phyloP scores from a whole-genome alignment of 2,888 invertebrate genomes.

The Zaprionus obscuricornis region DNA sequence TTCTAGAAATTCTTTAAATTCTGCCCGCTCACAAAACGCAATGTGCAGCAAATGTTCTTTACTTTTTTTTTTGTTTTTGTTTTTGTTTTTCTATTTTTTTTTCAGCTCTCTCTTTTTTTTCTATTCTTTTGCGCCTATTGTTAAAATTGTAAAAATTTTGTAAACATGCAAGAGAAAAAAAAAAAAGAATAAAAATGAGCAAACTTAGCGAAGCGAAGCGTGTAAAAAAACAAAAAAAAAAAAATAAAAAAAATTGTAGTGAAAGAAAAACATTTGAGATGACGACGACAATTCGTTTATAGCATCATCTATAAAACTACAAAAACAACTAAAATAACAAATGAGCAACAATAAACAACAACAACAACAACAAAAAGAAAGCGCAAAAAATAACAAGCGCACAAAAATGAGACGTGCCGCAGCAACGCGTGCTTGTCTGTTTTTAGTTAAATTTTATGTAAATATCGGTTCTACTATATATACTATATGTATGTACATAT shows the following conservation, averaged over 20 bases:
- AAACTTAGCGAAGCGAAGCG: constrained; percentile 64
- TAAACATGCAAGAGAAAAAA: no score
- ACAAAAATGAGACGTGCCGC: no score
- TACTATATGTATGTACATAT: no score
- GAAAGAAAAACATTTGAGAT: constrained; percentile 37
- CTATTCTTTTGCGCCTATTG: no score
- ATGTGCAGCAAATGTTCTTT: constrained; percentile 18
- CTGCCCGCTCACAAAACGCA: constrained; percentile 25
- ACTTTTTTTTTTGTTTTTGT: constrained; percentile 19
- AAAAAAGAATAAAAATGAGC: constrained; percentile 24
- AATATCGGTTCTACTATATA: no score
- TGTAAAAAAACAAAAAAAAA: constrained; percentile 36
- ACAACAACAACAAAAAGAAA: constrained; percentile 14
- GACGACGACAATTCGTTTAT: constrained; percentile 74
- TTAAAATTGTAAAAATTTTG: constrained; percentile 34
- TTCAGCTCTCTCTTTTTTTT: no score
- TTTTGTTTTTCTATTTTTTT: not conserved
- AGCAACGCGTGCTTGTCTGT: no score
- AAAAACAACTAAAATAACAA: no score
- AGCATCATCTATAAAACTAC: constrained; percentile 55
- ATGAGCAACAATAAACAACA: constrained; percentile 7
- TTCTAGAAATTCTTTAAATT: constrained; percentile 63
- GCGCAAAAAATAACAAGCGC: no score
- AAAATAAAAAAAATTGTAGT: constrained; percentile 14
- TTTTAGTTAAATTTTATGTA: no score